A percentile compares a stretch with the other conserved stretches of the same genome.
These are phyloP conservation scores for Mya arenaria DNA, from an alignment of 1,140 invertebrate species.

Conservation along the genomic window DNA sequence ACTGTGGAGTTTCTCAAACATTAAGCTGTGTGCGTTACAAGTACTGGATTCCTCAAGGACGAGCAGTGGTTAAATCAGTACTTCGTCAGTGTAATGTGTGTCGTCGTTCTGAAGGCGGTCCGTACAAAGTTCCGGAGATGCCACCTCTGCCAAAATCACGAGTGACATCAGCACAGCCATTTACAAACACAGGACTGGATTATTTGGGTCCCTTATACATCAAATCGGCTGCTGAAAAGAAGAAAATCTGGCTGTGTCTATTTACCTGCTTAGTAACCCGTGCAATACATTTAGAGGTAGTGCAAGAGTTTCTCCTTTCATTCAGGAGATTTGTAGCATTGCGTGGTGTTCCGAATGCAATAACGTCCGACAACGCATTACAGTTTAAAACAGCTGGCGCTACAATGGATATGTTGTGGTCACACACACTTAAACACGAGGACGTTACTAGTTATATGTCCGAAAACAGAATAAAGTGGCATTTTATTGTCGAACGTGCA, in stretches of 20 bases:
- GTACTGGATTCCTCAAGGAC: conserved; percentile 1
- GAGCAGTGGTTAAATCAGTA: neutral
- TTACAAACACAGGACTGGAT: conserved; percentile 17
- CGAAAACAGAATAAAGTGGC: neutral
- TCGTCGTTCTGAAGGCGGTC: conserved; percentile 6
- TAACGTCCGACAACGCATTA: neutral
- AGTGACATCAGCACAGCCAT: neutral
- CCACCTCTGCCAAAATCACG: neutral
- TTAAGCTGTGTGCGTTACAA: neutral
- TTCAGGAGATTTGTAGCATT: conserved; percentile 2
- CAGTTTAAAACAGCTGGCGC: no score
- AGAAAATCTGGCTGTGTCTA: conserved; percentile 15
- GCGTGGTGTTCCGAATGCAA: neutral
- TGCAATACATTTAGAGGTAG: conserved; percentile 15
- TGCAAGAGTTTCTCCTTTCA: neutral
- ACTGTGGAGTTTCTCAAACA: conserved; percentile 5
- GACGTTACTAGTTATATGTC: neutral
- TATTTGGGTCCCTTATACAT: conserved; percentile 13
- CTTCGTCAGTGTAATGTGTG: conserved; percentile 3
- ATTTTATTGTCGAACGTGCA: neutral
- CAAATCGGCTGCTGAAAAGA: neutral
- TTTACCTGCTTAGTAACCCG: conserved; percentile 22
- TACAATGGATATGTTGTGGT: neutral
- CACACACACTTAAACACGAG: neutral
- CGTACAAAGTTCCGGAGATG: neutral